Conservation (phyloP, 2,888 invertebrate species). For the Drosophila robusta region DNA sequence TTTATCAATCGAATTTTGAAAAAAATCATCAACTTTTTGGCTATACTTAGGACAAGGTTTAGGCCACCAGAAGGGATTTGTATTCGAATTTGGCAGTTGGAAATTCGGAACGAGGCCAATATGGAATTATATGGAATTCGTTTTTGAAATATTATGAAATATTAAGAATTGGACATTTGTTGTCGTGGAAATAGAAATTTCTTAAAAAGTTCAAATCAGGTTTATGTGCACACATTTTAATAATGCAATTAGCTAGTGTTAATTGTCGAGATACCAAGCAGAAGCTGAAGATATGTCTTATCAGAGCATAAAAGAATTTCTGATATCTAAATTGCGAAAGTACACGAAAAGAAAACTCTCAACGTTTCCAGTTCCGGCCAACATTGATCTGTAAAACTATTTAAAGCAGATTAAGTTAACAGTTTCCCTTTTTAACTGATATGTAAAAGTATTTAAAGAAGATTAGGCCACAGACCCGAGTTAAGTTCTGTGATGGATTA, state of each 20-base stretch:
- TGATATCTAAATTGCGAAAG: neutral
- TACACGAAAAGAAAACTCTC: constrained; percentile 1
- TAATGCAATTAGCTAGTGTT: neutral
- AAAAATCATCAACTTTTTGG: too few species aligned
- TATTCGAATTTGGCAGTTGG: too few species aligned
- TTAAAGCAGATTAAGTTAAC: constrained; percentile 4
- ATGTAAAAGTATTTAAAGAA: neutral
- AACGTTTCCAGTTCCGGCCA: constrained; percentile 15
- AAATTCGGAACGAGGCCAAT: too few species aligned
- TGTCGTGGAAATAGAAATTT: too few species aligned
- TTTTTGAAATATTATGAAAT: too few species aligned
- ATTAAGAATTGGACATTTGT: too few species aligned
- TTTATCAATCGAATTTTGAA: too few species aligned
- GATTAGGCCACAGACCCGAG: neutral
- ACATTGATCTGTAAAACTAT: constrained; percentile 1
- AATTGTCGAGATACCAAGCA: neutral
- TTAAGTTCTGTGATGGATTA: neutral
- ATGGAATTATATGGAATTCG: too few species aligned
- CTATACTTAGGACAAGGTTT: too few species aligned
- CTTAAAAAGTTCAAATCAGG: too few species aligned
- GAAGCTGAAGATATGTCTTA: constrained; percentile 2
- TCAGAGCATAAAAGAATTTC: neutral
- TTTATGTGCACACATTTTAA: neutral
- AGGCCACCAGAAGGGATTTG: too few species aligned
- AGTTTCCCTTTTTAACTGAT: neutral